phyloP scores from a whole-genome alignment of 2,888 invertebrate species.

The Rugalucina vietnamica region DNA sequence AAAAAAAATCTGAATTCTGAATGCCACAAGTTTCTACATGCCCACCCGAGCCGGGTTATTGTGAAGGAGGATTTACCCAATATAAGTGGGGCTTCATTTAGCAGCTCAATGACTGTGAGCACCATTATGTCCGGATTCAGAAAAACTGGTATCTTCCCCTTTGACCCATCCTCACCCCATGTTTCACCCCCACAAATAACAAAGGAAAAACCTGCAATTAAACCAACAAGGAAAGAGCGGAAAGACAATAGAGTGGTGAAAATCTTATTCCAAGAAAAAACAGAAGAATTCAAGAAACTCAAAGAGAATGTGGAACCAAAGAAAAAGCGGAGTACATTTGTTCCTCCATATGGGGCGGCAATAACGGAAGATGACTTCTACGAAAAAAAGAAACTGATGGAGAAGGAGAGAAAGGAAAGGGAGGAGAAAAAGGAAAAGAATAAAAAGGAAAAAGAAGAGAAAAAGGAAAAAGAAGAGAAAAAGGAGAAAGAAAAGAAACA shows the following conservation, averaged over 20 bases:
- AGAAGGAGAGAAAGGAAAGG: constrained; percentile 15
- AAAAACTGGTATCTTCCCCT: constrained; percentile 40
- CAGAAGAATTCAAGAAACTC: constrained; percentile 3
- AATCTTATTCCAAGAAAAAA: constrained; percentile 33
- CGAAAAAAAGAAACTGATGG: constrained; percentile 16
- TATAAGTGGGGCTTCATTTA: constrained; percentile 5
- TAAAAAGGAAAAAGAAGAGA: background rate
- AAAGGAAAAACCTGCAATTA: background rate
- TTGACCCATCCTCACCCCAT: constrained; percentile 29
- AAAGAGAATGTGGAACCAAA: constrained; percentile 21
- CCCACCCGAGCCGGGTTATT: constrained; percentile 21
- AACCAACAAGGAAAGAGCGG: constrained; percentile 16
- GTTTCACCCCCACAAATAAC: constrained; percentile 11
- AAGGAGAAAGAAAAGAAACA: constrained; percentile 1
- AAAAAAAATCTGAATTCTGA: constrained; percentile 38
- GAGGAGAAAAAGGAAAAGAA: background rate
- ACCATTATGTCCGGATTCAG: constrained; percentile 32
- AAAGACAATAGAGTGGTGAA: constrained; percentile 39
- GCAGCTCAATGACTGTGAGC: constrained; percentile 6
- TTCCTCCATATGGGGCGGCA: constrained; percentile 40
- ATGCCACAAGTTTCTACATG: constrained; percentile 37
- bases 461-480: constrained; percentile 10
- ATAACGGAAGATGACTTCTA: constrained; percentile 38
- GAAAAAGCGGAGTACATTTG: constrained; percentile 18
- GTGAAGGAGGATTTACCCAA: constrained; percentile 21